Evolutionary conservation across 2,113 vertebrate species (phyloP).

Genomic region (Sterna hirundo): DNA sequence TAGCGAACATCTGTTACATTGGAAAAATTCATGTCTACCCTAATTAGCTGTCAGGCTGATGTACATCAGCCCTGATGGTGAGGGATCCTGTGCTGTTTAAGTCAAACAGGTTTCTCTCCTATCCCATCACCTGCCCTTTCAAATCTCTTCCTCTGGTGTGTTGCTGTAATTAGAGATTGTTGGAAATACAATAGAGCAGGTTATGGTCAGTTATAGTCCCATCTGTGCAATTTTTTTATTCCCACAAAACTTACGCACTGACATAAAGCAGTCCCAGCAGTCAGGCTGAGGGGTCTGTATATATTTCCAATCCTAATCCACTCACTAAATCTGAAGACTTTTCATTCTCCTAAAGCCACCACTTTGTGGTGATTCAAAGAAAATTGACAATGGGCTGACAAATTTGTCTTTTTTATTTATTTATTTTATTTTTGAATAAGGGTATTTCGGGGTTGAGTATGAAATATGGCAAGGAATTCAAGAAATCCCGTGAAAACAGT

Average conservation of each 20-base stretch:
- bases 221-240: conserved; percentile 90
- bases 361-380: conserved; percentile 46
- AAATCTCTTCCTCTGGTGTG: conserved; percentile 81
- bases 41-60: conserved; percentile 99
- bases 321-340: conserved; percentile 13
- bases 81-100: conserved; percentile 91
- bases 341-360: conserved; percentile 26
- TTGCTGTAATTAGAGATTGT: conserved; percentile 97
- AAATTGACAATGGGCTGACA: conserved; percentile 57
- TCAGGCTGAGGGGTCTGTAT: conserved; percentile 36
- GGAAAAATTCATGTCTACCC: conserved; percentile 99
- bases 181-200: conserved; percentile 93
- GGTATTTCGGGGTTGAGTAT: conserved; percentile 52
- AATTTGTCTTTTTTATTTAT: conserved; percentile 20
- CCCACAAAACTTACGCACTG: conserved; percentile 66
- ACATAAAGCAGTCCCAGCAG: conserved; percentile 30
- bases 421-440: conserved; percentile 26
- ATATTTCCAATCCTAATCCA: conserved; percentile 49
- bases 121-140: conserved; percentile 94
- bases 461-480: conserved; percentile 48
- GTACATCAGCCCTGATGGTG: conserved; percentile 98
- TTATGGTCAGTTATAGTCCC: conserved; percentile 89
- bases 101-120: conserved; percentile 96
- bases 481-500: conserved; percentile 2
- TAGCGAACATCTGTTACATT: conserved; percentile 99